Base-by-base conservation (phyloP, 2,888 invertebrate genomes). In the Leptopilina myrica region DNA sequence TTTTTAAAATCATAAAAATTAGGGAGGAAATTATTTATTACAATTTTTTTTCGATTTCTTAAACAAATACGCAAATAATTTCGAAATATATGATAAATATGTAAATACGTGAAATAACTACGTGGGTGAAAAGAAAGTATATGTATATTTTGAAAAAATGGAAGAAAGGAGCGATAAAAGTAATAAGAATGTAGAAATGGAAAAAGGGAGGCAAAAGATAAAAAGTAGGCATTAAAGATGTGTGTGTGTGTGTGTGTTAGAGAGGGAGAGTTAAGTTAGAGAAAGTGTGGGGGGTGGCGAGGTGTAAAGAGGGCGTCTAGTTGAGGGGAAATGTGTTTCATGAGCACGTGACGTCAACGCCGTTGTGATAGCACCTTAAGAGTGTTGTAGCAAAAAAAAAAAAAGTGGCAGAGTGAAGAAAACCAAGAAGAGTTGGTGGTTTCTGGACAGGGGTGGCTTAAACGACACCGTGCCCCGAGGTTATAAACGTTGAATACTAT, bases 321-420 rank as follows among this genome's bases (percentile, higher is more conserved):
- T 49, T 49, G 12, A 49, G 49, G 49, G 12, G 49, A 49, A 49
- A 49, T 49, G 49, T 33, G 56, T 53, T 69, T 73, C 26, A 69
- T 65, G 78, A 78, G 62, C 78, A 53, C 69, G 76, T 67, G 73
- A 62, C 73, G 78, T 76, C 79, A 81, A 78, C 82, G 76, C 53
- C 76, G 66, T 81, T 81, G 81, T 78, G 62, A 81, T 82, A 78
- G 77, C 76, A 78, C 77, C 76, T 77, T 66, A 43, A 73, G 59
- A 76, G 76, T 79, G 64, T 76, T 79, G 64, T 76, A 77, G 73
- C 20, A 75, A 78, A 67, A 20, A 81, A 81, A 76, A 75, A 78
- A 67, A 20, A 81, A 81, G 78, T 82, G 82, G 78, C 81, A 79
- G 79, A 80, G 80, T 69, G 76, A 81, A 79, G 77, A 77, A 64